A percentile compares a stretch with the other conserved stretches of the same genome.
phyloP scores from a whole-genome alignment of 2,888 invertebrate species.

The Tyria jacobaeae region DNA sequence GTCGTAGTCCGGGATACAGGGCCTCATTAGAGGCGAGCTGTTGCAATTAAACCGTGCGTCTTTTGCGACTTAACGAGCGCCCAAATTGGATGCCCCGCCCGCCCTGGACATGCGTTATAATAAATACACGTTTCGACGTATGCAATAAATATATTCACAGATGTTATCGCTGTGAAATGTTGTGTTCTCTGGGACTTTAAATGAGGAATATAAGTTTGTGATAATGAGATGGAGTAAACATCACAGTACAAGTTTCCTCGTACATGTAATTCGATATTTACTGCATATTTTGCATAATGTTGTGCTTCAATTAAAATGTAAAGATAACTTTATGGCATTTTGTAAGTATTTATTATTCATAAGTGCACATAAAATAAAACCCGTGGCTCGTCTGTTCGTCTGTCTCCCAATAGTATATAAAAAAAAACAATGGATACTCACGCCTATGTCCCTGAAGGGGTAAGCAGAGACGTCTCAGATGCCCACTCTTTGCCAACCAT shows the following conservation, averaged over 20 bases:
- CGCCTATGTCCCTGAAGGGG: too few relatives aligned
- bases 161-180: slow-evolving; percentile 55
- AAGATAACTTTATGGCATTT: too few relatives aligned
- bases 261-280: too few relatives aligned
- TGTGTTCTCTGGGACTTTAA: slow-evolving; percentile 43
- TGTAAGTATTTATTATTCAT: too few relatives aligned
- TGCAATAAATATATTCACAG: slow-evolving; percentile 62
- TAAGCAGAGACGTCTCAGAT: too few relatives aligned
- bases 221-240: slow-evolving; percentile 32
- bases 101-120: slow-evolving; percentile 76
- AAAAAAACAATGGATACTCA: too few relatives aligned
- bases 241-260: slow-evolving; percentile 10
- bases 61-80: slow-evolving; percentile 84
- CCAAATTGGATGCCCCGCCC: slow-evolving; percentile 78
- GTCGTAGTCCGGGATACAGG: slow-evolving; percentile 71
- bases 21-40: slow-evolving; percentile 83
- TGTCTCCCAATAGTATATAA: too few relatives aligned
- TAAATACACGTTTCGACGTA: slow-evolving; percentile 66
- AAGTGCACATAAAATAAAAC: too few relatives aligned
- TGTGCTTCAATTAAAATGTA: too few relatives aligned
- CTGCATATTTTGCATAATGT: too few relatives aligned
- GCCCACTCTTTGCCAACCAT: too few relatives aligned
- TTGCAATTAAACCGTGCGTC: slow-evolving; percentile 84
- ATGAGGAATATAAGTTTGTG: slow-evolving; percentile 41
- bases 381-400: too few relatives aligned